Percentiles rank a stretch among this genome's conserved stretches.
Evolutionary conservation across 2,113 vertebrate species (phyloP).

Genomic region (Calypte anna): DNA sequence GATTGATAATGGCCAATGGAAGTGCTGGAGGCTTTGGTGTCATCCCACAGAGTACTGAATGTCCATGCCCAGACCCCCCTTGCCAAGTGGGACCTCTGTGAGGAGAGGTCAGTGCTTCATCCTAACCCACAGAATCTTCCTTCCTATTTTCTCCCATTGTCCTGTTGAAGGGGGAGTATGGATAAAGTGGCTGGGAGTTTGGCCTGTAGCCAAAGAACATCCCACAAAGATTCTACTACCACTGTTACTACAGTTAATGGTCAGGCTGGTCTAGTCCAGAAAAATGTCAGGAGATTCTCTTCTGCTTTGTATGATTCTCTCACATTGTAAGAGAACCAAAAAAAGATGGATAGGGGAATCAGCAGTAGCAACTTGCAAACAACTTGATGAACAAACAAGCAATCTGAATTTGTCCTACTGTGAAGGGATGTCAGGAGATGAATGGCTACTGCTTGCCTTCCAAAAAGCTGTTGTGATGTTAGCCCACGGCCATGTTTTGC

Average conservation of each 20-base stretch:
- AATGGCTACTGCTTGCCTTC: neutral
- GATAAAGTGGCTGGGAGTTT: neutral
- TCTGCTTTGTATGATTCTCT: neutral
- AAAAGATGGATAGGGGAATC: neutral
- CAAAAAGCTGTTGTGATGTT: neutral
- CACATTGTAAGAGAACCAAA: neutral
- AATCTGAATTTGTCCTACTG: neutral
- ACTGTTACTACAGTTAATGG: neutral
- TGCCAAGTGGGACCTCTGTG: no score
- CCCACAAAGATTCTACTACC: neutral
- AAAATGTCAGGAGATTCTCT: neutral
- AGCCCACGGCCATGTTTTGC: neutral
- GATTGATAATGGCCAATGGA: neutral
- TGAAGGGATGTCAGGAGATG: neutral
- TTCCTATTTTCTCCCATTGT: neutral
- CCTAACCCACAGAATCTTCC: neutral
- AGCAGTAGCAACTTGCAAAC: neutral
- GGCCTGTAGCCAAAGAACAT: neutral
- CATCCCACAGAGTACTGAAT: no score
- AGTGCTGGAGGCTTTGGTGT: neutral
- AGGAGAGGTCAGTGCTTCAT: neutral
- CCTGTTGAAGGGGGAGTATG: neutral
- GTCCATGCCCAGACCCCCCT: neutral
- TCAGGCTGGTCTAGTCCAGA: neutral
- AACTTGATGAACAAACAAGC: neutral